Evolutionary conservation across 2,888 invertebrate genomes (phyloP).

Genomic region (Pyrrhosoma nymphula): DNA sequence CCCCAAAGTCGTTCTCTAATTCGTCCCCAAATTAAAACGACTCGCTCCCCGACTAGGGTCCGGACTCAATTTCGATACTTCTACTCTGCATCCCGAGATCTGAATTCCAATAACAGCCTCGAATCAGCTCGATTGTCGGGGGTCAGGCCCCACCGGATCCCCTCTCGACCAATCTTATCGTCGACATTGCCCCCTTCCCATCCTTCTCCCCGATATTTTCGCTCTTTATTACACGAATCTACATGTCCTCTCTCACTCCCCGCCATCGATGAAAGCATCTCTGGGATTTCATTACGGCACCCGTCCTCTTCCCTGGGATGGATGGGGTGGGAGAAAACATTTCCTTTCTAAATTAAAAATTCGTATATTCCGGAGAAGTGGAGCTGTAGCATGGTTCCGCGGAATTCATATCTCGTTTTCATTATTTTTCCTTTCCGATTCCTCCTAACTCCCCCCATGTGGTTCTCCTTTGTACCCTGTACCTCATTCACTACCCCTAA

Average conservation of each 20-base stretch:
- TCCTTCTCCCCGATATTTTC: not conserved
- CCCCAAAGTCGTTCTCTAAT: not conserved
- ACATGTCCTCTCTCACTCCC: conserved; percentile 25
- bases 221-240: conserved; percentile 58
- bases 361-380: conserved; percentile 39
- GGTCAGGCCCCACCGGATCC: not conserved
- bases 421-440: conserved; percentile 30
- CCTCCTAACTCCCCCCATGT: not conserved
- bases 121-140: conserved; percentile 11
- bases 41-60: not conserved
- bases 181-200: not conserved
- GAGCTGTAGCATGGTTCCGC: conserved; percentile 57
- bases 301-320: not conserved
- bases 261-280: conserved; percentile 54
- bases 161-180: not conserved
- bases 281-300: conserved; percentile 58
- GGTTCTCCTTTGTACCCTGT: not conserved
- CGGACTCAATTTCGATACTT: conserved; percentile 23
- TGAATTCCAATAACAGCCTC: conserved; percentile 60
- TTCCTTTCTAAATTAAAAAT: conserved; percentile 64
- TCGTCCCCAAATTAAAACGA: conserved; percentile 49
- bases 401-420: conserved; percentile 65
- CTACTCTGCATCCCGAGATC: not conserved
- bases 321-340: conserved; percentile 31
- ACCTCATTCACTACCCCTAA: not conserved